Conservation (phyloP, 1,140 invertebrate species). For the Trinorchestia longiramus region DNA sequence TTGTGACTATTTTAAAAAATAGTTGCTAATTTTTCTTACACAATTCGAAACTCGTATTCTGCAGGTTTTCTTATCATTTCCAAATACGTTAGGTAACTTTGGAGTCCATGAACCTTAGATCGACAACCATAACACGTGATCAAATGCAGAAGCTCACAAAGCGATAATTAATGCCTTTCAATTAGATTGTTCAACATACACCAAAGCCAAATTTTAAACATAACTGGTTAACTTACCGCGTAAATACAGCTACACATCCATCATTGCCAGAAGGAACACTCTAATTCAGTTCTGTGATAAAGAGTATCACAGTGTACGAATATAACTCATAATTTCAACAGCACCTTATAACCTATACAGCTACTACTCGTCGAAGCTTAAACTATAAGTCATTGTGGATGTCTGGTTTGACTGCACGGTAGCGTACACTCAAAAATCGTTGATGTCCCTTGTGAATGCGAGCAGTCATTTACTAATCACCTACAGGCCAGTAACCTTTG, state of each 20-base stretch:
- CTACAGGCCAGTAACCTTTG: background rate
- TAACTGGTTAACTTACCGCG: background rate
- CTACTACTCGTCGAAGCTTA: background rate
- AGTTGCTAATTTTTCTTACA: too few species aligned
- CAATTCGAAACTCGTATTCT: background rate
- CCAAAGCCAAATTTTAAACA: background rate
- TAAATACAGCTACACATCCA: background rate
- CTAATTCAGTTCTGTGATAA: background rate
- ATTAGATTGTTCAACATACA: background rate
- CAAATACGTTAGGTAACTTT: background rate
- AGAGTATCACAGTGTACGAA: background rate
- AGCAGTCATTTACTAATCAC: background rate
- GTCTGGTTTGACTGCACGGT: background rate
- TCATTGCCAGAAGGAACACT: background rate
- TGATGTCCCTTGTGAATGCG: background rate
- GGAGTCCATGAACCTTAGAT: background rate
- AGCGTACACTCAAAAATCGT: background rate
- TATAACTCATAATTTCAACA: background rate
- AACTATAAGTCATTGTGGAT: background rate
- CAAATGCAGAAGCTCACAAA: background rate
- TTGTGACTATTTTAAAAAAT: too few species aligned
- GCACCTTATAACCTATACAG: background rate
- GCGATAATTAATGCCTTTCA: background rate
- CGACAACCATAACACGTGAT: background rate
- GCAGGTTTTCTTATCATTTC: background rate